These are phyloP conservation scores for Pipra filicauda DNA, from an alignment of 2,113 vertebrate species.

Conservation along the genomic window DNA sequence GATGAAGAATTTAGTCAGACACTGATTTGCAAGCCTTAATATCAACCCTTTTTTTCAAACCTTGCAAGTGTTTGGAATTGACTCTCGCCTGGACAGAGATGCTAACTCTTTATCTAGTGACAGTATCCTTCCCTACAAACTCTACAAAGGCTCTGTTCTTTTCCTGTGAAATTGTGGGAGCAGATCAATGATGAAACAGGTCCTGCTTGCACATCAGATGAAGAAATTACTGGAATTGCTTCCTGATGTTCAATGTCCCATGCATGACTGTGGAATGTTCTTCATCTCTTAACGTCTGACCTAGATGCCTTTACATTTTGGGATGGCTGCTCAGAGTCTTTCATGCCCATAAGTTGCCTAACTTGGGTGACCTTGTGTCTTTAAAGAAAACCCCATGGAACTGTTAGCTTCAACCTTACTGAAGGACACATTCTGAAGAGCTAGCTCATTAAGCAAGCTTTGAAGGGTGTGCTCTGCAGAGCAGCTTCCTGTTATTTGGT, in stretches of 20 bases:
- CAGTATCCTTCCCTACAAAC: not conserved
- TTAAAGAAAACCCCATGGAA: constrained; percentile 64
- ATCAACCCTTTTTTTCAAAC: not conserved
- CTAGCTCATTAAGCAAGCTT: constrained; percentile 77
- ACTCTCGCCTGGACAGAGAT: not conserved
- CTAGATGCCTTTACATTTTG: not conserved
- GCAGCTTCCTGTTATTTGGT: constrained; percentile 85
- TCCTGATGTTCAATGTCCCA: not conserved
- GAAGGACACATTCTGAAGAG: constrained; percentile 83
- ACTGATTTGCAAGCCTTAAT: not conserved
- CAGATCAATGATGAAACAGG: not conserved
- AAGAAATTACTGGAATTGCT: not conserved
- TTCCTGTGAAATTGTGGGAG: not conserved
- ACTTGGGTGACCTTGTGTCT: constrained; percentile 35
- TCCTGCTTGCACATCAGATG: not conserved
- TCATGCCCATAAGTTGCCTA: constrained; percentile 19
- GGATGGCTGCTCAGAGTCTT: not conserved
- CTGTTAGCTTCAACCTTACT: constrained; percentile 73
- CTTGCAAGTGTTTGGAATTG: not conserved
- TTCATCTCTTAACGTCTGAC: constrained; percentile 31
- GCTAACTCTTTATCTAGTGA: not conserved
- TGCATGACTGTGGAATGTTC: not conserved
- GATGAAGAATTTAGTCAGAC: not conserved
- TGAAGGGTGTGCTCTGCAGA: constrained; percentile 80
- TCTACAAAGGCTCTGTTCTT: not conserved